A percentile compares a stretch with the other conserved stretches of the same genome.
Evolutionary conservation across 2,113 vertebrate species (phyloP).

Genomic region (Plestiodon gilberti): DNA sequence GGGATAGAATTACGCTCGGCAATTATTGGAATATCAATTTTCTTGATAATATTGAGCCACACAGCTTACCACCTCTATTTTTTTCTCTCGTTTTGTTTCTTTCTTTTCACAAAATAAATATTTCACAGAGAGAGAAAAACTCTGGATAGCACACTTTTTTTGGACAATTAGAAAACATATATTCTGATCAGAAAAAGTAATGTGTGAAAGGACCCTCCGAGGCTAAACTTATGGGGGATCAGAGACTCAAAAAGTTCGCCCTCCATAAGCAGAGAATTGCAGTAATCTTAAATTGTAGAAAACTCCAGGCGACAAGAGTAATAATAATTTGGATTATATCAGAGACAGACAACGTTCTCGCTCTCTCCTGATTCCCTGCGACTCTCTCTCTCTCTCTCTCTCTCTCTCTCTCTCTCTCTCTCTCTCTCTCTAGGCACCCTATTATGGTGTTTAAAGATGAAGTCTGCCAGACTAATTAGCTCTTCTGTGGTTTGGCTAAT

Average conservation of each 20-base stretch:
- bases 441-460: slow-evolving; percentile 20
- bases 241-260: background rate
- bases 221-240: background rate
- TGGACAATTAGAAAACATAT: background rate
- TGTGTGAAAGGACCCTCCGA: background rate
- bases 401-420: background rate
- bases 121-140: too few relatives aligned
- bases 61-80: background rate
- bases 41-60: too few relatives aligned
- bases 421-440: background rate
- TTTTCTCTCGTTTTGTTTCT: background rate
- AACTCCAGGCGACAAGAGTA: background rate
- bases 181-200: background rate
- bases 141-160: background rate
- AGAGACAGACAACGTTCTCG: too few relatives aligned
- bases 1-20: background rate
- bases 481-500: slow-evolving; percentile 11
- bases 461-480: slow-evolving; percentile 11
- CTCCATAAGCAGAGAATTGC: background rate
- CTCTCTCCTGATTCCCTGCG: too few relatives aligned
- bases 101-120: too few relatives aligned
- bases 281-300: background rate
- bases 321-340: too few relatives aligned
- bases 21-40: too few relatives aligned
- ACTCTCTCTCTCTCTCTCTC: background rate